Conservation (phyloP, 1,140 invertebrate species). For the Brachionus angularis region DNA sequence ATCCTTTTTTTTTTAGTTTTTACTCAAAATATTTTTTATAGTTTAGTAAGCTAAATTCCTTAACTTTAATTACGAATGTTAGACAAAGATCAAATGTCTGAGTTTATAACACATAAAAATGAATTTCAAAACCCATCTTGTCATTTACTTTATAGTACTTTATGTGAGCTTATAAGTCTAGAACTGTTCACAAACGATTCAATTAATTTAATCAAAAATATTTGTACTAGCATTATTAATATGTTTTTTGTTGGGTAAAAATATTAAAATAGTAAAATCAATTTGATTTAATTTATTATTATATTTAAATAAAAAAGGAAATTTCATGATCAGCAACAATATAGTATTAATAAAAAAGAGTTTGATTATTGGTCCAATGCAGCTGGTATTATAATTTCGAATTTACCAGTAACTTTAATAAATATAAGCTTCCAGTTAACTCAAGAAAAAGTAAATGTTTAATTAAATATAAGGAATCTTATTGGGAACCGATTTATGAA, state of each 20-base stretch:
- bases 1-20: too few relatives aligned
- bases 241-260: slow-evolving; percentile 33
- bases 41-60: too few relatives aligned
- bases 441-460: not conserved
- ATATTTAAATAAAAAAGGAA: too few relatives aligned
- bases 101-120: slow-evolving; percentile 1
- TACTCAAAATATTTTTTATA: too few relatives aligned
- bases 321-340: slow-evolving; percentile 33
- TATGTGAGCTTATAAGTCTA: slow-evolving; percentile 29
- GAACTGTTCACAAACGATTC: not conserved
- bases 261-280: not conserved
- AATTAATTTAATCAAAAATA: not conserved
- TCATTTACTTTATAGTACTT: slow-evolving; percentile 21
- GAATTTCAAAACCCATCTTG: slow-evolving; percentile 43
- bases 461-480: not conserved
- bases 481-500: slow-evolving; percentile 33
- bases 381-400: slow-evolving; percentile 28
- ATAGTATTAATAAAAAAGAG: slow-evolving; percentile 14
- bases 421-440: not conserved
- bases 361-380: slow-evolving; percentile 40
- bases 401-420: slow-evolving; percentile 33
- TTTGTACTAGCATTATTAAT: slow-evolving; percentile 11
- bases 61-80: slow-evolving; percentile 27
- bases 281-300: not conserved
- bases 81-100: not conserved